A percentile compares a stretch with the other conserved stretches of the same genome.
Evolutionary conservation across 1,140 invertebrate genomes (phyloP).

Genomic region (Zaprionus lachaisei): DNA sequence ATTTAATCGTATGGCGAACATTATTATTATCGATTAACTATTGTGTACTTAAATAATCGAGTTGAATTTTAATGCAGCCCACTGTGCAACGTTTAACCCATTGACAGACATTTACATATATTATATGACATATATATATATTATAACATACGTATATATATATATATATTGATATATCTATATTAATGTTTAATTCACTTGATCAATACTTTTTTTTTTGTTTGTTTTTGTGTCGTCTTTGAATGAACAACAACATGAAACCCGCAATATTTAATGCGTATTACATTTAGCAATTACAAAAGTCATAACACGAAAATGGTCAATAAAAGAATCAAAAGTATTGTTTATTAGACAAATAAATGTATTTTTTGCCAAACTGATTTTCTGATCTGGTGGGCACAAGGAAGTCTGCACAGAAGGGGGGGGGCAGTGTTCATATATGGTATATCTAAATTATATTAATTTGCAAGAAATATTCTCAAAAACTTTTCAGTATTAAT

Average conservation of each 20-base stretch:
- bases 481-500: too few species aligned
- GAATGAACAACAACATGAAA: background rate
- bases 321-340: conserved; percentile 70
- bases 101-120: conserved; percentile 14
- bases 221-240: conserved; percentile 12
- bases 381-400: conserved; percentile 19
- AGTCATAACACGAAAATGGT: conserved; percentile 44
- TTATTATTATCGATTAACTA: conserved; percentile 24
- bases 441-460: too few species aligned
- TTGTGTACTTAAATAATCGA: conserved; percentile 26
- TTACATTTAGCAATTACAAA: conserved; percentile 47
- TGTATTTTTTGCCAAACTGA: conserved; percentile 71
- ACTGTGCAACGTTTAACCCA: conserved; percentile 5
- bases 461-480: too few species aligned
- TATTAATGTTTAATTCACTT: conserved; percentile 3
- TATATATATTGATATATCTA: conserved; percentile 1
- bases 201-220: conserved; percentile 15
- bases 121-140: background rate
- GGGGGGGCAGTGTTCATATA: too few species aligned
- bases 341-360: conserved; percentile 80
- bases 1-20: background rate
- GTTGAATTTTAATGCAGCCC: conserved; percentile 32
- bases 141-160: background rate
- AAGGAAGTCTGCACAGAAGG: background rate
- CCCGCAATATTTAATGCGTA: conserved; percentile 15